Evolutionary conservation across 2,113 vertebrate genomes (phyloP).

Genomic region (Notarius lentiginosus): DNA sequence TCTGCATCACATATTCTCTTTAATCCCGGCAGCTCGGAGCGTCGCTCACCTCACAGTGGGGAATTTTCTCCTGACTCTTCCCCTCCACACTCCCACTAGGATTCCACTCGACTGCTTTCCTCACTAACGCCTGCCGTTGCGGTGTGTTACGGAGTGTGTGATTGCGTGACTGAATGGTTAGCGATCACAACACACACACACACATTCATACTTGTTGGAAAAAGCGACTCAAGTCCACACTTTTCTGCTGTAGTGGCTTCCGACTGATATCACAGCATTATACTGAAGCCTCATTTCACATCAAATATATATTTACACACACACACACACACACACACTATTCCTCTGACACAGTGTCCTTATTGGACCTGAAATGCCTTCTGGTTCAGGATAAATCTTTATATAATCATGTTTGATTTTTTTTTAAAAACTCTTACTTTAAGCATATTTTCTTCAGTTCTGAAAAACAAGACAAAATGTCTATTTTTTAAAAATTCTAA

Average conservation of each 20-base stretch:
- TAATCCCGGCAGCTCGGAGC: constrained; percentile 17
- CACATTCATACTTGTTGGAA: constrained; percentile 7
- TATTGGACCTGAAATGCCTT: background rate
- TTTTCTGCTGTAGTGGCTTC: background rate
- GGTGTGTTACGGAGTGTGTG: constrained; percentile 8
- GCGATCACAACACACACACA: constrained; percentile 9
- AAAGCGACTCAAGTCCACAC: background rate
- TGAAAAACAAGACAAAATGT: background rate
- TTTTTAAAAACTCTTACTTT: too few relatives aligned
- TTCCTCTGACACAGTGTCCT: background rate
- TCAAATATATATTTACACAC: constrained; percentile 24
- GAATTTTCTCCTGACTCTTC: background rate
- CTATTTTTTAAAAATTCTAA: too few relatives aligned
- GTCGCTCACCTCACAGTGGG: background rate
- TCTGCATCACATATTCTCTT: constrained; percentile 38
- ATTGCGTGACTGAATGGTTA: constrained; percentile 13
- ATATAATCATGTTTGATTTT: background rate
- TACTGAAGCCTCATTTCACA: constrained; percentile 39
- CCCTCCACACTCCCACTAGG: constrained; percentile 4
- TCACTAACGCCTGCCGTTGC: constrained; percentile 11
- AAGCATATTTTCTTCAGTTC: background rate
- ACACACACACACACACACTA: constrained; percentile 18
- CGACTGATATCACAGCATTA: constrained; percentile 22
- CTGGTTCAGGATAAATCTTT: background rate
- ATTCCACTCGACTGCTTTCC: background rate